These are phyloP conservation scores for Altica lythri DNA, from an alignment of 2,888 invertebrate genomes.

Conservation along the genomic window DNA sequence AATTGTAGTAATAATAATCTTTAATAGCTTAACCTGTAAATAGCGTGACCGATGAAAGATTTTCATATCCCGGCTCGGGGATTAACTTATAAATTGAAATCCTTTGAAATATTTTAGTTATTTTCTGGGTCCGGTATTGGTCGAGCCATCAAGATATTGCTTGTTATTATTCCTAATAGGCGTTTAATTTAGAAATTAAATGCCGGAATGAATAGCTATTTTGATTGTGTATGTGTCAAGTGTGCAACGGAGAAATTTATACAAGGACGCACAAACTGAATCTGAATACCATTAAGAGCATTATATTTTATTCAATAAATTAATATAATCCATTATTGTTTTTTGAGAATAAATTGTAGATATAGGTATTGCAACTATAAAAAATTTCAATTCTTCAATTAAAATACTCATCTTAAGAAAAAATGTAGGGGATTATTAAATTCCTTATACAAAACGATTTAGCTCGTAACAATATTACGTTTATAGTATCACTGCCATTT, in stretches of 20 bases:
- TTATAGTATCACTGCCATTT: too few species aligned
- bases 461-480: too few species aligned
- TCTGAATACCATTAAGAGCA: too few species aligned
- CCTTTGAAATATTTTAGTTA: conserved; percentile 31
- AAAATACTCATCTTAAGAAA: too few species aligned
- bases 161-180: conserved; percentile 38
- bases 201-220: conserved; percentile 37
- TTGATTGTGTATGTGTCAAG: conserved; percentile 28
- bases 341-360: too few species aligned
- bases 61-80: conserved; percentile 8
- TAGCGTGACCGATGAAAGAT: conserved; percentile 4
- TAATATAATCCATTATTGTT: too few species aligned
- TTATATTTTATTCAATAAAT: too few species aligned
- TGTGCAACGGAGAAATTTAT: not conserved
- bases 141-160: conserved; percentile 39
- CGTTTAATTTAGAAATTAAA: conserved; percentile 45
- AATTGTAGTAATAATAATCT: too few species aligned
- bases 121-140: conserved; percentile 15
- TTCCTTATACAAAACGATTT: too few species aligned
- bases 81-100: conserved; percentile 29
- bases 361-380: too few species aligned
- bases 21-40: conserved; percentile 5
- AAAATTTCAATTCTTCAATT: too few species aligned
- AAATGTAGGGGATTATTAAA: too few species aligned
- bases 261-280: conserved; percentile 2